Percentiles rank a stretch among this genome's conserved stretches.
Conservation (phyloP, 2,888 invertebrate genomes). For the Sceliomorpha sp. region DNA sequence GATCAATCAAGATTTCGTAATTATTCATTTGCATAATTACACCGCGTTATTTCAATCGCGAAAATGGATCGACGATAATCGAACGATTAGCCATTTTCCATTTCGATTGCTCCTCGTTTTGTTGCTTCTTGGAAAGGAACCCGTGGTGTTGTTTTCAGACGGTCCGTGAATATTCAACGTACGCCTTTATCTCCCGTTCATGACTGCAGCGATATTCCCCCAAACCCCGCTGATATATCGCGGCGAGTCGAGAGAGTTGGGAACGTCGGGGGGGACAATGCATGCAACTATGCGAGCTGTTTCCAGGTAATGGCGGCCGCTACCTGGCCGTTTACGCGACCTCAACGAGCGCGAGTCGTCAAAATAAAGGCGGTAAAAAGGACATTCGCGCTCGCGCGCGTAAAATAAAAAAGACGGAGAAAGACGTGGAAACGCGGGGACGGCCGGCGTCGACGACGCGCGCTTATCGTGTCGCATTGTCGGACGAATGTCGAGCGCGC, state of each 20-base stretch:
- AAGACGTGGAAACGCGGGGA: constrained; percentile 4
- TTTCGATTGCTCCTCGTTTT: constrained; percentile 42
- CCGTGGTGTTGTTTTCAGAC: constrained; percentile 46
- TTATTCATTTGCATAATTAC: too few relatives aligned
- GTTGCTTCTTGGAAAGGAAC: constrained; percentile 30
- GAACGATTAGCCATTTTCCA: constrained; percentile 48
- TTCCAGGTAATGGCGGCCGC: constrained; percentile 37
- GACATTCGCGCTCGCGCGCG: too few relatives aligned
- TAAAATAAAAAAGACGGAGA: constrained; percentile 1
- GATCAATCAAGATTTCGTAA: too few relatives aligned
- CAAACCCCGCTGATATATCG: constrained; percentile 43
- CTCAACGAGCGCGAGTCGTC: constrained; percentile 26
- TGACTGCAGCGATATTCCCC: constrained; percentile 46
- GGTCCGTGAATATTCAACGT: constrained; percentile 65
- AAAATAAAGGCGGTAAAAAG: constrained; percentile 15
- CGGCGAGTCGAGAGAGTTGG: constrained; percentile 20
- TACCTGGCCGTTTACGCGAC: constrained; percentile 31
- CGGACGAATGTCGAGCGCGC: constrained; percentile 23
- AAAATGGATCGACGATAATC: too few relatives aligned
- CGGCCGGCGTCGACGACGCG: constrained; percentile 2
- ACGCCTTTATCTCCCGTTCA: constrained; percentile 60
- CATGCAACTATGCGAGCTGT: constrained; percentile 41
- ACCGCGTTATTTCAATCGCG: too few relatives aligned
- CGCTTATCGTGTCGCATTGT: constrained; percentile 15
- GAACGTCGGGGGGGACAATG: constrained; percentile 53